Conservation (phyloP, 2,113 vertebrate genomes). For the Nycticebus coucang region DNA sequence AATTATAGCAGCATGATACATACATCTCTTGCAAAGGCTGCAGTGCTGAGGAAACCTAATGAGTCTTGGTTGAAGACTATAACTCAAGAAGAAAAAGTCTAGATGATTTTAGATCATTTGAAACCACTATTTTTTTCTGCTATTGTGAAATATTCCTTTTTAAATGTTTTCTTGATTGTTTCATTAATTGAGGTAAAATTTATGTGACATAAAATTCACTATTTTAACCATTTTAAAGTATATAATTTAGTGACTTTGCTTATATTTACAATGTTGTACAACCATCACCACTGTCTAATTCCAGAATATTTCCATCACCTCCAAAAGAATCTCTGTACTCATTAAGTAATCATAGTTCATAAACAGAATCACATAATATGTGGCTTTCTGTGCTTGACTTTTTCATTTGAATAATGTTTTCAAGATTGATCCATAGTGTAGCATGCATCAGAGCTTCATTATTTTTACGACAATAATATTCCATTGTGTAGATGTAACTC, state of each 20-base stretch:
- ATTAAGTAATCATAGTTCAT: neutral
- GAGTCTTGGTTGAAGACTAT: neutral
- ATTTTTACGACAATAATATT: neutral
- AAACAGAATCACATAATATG: neutral
- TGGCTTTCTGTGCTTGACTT: neutral
- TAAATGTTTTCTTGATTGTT: neutral
- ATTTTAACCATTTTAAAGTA: neutral
- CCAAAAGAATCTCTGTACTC: neutral
- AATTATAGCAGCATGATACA: neutral
- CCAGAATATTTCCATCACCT: neutral
- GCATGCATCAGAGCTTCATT: neutral
- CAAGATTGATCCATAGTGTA: neutral
- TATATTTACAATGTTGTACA: neutral
- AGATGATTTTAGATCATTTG: neutral
- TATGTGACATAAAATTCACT: neutral
- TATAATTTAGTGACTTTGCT: neutral
- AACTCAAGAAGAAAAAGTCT: neutral
- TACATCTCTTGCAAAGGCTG: neutral
- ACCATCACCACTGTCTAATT: neutral
- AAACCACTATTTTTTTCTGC: neutral
- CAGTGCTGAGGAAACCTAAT: neutral
- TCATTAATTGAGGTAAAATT: neutral
- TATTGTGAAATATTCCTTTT: neutral
- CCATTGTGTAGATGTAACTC: neutral
- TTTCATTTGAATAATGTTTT: neutral